Percentiles rank a stretch among this genome's conserved stretches.
phyloP scores from a whole-genome alignment of 2,888 invertebrate species.

The Nephrotoma flavescens region DNA sequence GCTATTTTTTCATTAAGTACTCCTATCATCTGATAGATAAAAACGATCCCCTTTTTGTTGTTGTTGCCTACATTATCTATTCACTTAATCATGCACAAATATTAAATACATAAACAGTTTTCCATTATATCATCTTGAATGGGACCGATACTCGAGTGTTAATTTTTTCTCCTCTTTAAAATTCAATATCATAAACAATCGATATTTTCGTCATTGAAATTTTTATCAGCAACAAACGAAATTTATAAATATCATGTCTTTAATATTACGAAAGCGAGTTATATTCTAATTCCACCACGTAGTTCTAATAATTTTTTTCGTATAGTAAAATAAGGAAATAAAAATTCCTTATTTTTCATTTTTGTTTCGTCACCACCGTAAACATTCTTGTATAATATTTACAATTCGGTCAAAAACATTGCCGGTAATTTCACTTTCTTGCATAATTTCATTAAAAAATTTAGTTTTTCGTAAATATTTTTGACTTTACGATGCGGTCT shows the following conservation, averaged over 20 bases:
- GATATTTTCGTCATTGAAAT: neutral
- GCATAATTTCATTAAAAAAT: neutral
- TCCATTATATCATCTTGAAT: neutral
- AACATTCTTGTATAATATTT: neutral
- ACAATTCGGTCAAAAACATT: neutral
- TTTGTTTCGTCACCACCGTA: neutral
- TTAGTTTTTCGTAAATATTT: too few relatives aligned
- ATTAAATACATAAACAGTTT: neutral
- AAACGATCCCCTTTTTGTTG: neutral
- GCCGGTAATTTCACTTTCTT: neutral
- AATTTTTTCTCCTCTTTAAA: neutral
- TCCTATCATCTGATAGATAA: neutral
- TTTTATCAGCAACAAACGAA: neutral
- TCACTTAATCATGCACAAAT: neutral
- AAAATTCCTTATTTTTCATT: neutral
- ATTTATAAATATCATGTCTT: neutral
- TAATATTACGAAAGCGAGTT: neutral
- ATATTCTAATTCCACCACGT: neutral
- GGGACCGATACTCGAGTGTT: neutral
- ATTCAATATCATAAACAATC: neutral
- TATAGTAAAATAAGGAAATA: neutral
- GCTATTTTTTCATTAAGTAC: neutral
- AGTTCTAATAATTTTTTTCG: neutral
- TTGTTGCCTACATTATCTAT: neutral
- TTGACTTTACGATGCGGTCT: too few relatives aligned